phyloP scores from a whole-genome alignment of 92 coral and sea anemone genomes.

The Actinostola sp. region DNA sequence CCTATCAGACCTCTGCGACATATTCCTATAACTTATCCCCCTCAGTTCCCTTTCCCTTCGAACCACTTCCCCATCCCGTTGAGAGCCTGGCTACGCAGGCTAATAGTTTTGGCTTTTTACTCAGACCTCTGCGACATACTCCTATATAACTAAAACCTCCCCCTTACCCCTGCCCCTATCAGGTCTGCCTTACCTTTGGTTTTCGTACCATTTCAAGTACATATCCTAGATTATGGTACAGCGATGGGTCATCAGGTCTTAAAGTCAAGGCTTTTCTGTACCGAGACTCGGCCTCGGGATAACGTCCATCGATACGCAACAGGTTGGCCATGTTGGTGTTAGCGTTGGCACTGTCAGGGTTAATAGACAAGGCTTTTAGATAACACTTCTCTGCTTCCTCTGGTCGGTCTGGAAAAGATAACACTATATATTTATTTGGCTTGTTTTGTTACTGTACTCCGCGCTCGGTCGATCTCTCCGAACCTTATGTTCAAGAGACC shows the following conservation, averaged over 20 bases:
- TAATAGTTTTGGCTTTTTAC: too few species aligned
- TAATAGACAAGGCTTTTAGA: constrained; percentile 71
- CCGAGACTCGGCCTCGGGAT: constrained; percentile 56
- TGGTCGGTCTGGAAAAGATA: constrained; percentile 44
- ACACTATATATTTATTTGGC: neutral
- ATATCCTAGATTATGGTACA: constrained; percentile 58
- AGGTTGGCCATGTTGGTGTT: constrained; percentile 78
- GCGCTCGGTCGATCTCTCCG: too few species aligned
- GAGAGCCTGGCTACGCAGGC: too few species aligned
- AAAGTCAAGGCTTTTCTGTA: constrained; percentile 62
- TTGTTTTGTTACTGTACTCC: too few species aligned
- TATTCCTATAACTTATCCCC: too few species aligned
- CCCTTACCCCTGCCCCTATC: neutral
- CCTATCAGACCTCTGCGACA: too few species aligned
- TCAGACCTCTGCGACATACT: too few species aligned
- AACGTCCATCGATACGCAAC: constrained; percentile 55
- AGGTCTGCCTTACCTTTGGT: constrained; percentile 45
- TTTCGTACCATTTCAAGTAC: constrained; percentile 73
- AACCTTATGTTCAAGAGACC: too few species aligned
- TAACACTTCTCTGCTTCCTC: constrained; percentile 74
- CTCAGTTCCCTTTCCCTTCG: too few species aligned
- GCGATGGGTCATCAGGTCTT: constrained; percentile 64
- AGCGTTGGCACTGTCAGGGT: constrained; percentile 79
- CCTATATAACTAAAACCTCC: too few species aligned
- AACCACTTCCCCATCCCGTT: too few species aligned